These are phyloP conservation scores for Vulpes lagopus DNA, from an alignment of 2,113 vertebrate species.

Conservation along the genomic window DNA sequence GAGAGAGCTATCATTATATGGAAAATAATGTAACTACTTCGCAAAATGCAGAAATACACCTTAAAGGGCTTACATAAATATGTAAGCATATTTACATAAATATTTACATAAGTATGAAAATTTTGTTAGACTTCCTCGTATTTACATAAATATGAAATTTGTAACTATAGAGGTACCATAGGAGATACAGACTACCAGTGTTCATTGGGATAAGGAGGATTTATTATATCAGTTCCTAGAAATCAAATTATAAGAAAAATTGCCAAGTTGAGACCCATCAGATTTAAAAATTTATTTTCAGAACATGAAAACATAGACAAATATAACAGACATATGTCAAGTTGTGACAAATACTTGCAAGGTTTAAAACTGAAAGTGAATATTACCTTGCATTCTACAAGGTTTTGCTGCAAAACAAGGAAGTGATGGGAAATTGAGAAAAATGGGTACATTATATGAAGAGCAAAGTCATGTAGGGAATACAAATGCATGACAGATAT, in stretches of 20 bases:
- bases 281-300: background rate
- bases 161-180: background rate
- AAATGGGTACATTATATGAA: background rate
- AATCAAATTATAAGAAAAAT: background rate
- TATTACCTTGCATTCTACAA: background rate
- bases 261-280: background rate
- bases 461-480: conserved; percentile 16
- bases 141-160: background rate
- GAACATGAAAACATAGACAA: background rate
- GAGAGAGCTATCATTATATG: background rate
- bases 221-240: background rate
- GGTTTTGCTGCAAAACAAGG: conserved; percentile 42
- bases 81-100: too few relatives aligned
- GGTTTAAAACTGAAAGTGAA: conserved; percentile 42
- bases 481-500: conserved; percentile 27
- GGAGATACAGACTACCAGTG: background rate
- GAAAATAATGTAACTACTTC: background rate
- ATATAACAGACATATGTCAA: conserved; percentile 13
- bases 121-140: too few relatives aligned
- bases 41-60: background rate
- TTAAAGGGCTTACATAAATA: background rate
- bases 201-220: background rate
- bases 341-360: conserved; percentile 4
- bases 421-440: conserved; percentile 51
- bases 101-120: too few relatives aligned